phyloP scores from a whole-genome alignment of 2,113 vertebrate species.

The Aptenodytes patagonicus region DNA sequence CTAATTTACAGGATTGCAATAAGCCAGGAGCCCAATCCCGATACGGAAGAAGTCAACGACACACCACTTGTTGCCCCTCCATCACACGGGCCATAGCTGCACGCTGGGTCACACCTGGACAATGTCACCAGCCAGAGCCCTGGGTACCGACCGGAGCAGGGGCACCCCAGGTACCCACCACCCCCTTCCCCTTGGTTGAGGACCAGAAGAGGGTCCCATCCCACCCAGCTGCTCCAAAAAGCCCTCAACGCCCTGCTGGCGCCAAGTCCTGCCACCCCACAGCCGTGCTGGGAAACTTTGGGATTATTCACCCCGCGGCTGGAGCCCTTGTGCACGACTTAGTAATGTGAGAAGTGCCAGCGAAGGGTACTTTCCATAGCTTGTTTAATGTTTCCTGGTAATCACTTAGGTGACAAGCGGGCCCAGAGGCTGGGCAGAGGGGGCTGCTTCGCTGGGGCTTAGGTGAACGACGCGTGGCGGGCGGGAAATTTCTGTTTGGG shows the following conservation, averaged over 20 bases:
- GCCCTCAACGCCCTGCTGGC: neutral
- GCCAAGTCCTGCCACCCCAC: neutral
- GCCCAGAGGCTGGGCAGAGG: conserved; percentile 4
- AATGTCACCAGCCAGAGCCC: neutral
- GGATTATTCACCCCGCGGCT: neutral
- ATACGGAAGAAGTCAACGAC: neutral
- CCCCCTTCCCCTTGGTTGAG: neutral
- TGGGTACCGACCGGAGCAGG: accelerated
- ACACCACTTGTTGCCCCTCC: neutral
- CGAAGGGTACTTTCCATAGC: conserved; percentile 24
- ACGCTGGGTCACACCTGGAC: neutral
- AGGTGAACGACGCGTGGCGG: neutral
- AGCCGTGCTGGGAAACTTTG: neutral
- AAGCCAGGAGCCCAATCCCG: neutral
- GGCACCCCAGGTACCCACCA: neutral
- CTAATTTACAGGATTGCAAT: conserved; percentile 25
- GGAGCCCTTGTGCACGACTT: neutral
- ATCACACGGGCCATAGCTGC: neutral
- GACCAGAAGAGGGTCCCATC: neutral
- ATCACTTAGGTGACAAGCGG: neutral
- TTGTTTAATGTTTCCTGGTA: conserved; percentile 13
- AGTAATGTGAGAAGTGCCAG: conserved; percentile 9
- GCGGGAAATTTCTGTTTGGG: conserved; percentile 3
- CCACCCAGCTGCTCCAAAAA: neutral
- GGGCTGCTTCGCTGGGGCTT: neutral